phyloP scores from a whole-genome alignment of 2,888 invertebrate genomes.

The Drosophila sordidula region DNA sequence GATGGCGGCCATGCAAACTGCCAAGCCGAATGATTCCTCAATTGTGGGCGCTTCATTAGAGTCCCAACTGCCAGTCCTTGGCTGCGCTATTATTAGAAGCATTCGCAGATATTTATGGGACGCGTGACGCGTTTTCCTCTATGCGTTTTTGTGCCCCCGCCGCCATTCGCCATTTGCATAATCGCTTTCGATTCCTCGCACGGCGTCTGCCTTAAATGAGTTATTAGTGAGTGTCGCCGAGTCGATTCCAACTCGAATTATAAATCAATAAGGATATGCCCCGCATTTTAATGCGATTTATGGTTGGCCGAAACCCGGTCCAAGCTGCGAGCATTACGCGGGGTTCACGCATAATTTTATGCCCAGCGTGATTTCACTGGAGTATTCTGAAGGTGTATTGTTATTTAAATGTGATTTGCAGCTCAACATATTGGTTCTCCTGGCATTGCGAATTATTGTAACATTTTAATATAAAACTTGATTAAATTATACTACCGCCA shows the following conservation, averaged over 20 bases:
- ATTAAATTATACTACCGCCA: background rate
- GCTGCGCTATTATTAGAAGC: constrained; percentile 73
- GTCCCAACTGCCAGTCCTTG: constrained; percentile 31
- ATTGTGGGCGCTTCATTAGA: constrained; percentile 49
- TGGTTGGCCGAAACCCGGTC: constrained; percentile 24
- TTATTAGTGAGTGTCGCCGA: constrained; percentile 78
- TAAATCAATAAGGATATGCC: constrained; percentile 81
- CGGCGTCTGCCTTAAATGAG: constrained; percentile 81
- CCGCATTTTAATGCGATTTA: constrained; percentile 75
- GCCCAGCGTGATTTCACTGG: constrained; percentile 45
- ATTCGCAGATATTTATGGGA: constrained; percentile 78
- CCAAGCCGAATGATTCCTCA: constrained; percentile 40
- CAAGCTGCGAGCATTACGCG: background rate
- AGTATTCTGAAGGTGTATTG: constrained; percentile 17
- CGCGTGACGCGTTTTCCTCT: constrained; percentile 68
- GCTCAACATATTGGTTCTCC: no score
- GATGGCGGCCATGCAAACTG: constrained; percentile 54
- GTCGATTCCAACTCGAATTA: constrained; percentile 78
- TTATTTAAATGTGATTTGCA: background rate
- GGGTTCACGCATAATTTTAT: constrained; percentile 65
- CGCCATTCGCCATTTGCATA: constrained; percentile 74
- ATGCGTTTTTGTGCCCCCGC: constrained; percentile 16
- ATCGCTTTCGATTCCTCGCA: constrained; percentile 81
- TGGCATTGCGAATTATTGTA: no score
- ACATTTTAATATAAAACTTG: no score